Evolutionary conservation across 1,140 invertebrate species (phyloP).

Genomic region (Kradibia gibbosae): DNA sequence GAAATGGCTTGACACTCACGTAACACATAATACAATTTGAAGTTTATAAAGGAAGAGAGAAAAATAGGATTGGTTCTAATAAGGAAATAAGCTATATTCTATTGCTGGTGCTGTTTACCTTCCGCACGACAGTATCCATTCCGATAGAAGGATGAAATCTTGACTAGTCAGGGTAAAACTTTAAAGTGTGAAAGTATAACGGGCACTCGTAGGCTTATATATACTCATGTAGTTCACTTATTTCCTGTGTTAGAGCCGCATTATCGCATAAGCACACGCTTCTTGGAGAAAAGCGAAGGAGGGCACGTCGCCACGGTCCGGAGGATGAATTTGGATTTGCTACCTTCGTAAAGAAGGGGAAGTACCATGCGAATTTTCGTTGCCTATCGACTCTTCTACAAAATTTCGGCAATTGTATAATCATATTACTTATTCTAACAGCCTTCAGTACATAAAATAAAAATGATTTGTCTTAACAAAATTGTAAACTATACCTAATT

Average conservation of each 20-base stretch:
- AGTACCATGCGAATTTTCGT: conserved; percentile 11
- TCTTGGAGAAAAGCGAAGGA: conserved; percentile 19
- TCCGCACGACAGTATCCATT: conserved; percentile 62
- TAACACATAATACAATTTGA: not conserved
- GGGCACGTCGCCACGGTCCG: not conserved
- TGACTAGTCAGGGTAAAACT: conserved; percentile 53
- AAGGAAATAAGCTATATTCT: not conserved
- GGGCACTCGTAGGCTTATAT: conserved; percentile 60
- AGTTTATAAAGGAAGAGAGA: not conserved
- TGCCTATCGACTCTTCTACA: conserved; percentile 15
- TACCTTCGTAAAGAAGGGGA: not conserved
- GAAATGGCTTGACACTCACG: not conserved
- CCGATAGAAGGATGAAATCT: conserved; percentile 42
- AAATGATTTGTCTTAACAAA: no score
- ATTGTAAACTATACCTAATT: no score
- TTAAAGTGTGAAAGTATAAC: conserved; percentile 61
- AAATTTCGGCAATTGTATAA: not conserved
- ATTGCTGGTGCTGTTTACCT: conserved; percentile 57
- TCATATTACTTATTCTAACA: not conserved
- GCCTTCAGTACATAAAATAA: no score
- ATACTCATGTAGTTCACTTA: conserved; percentile 48
- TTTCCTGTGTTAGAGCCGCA: conserved; percentile 36
- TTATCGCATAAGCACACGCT: not conserved
- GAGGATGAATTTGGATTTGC: conserved; percentile 27
- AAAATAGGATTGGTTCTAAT: not conserved